Percentiles rank a stretch among this genome's conserved stretches.
phyloP scores from a whole-genome alignment of 2,888 invertebrate species.

The Gonocerus acuteangulatus region DNA sequence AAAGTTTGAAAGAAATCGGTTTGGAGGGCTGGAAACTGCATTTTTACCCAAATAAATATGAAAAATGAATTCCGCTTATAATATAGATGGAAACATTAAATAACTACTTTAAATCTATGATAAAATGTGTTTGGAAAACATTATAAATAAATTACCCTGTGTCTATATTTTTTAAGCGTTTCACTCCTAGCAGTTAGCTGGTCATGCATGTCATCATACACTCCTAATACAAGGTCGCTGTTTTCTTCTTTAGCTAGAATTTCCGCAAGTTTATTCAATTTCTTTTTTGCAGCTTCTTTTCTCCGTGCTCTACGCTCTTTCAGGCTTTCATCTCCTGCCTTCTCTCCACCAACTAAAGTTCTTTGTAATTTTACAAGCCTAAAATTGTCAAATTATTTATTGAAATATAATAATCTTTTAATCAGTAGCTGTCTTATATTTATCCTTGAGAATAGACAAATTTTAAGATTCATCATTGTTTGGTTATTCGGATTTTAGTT shows the following conservation, averaged over 20 bases:
- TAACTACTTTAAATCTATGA: no score
- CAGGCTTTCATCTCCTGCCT: constrained; percentile 60
- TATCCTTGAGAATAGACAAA: not conserved
- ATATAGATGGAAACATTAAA: no score
- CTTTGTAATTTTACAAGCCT: constrained; percentile 59
- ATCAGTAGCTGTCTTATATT: no score
- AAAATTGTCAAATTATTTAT: constrained; percentile 18
- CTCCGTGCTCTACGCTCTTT: constrained; percentile 60
- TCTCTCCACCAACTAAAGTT: constrained; percentile 72
- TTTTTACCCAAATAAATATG: no score
- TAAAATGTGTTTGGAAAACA: no score
- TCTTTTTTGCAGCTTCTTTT: constrained; percentile 60
- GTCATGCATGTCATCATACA: constrained; percentile 70
- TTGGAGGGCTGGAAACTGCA: no score
- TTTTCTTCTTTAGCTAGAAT: constrained; percentile 61
- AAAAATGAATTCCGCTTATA: no score
- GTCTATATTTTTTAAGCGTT: constrained; percentile 55
- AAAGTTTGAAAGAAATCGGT: no score
- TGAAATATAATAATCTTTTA: no score
- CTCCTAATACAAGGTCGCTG: constrained; percentile 56
- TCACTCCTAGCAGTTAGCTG: constrained; percentile 66
- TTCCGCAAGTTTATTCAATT: constrained; percentile 52
- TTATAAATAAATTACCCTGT: constrained; percentile 52
- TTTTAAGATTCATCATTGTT: not conserved
- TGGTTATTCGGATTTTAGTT: not conserved